Evolutionary conservation across 2,797 vertebrate genomes (phyloP).

Genomic region (Morelia viridis): DNA sequence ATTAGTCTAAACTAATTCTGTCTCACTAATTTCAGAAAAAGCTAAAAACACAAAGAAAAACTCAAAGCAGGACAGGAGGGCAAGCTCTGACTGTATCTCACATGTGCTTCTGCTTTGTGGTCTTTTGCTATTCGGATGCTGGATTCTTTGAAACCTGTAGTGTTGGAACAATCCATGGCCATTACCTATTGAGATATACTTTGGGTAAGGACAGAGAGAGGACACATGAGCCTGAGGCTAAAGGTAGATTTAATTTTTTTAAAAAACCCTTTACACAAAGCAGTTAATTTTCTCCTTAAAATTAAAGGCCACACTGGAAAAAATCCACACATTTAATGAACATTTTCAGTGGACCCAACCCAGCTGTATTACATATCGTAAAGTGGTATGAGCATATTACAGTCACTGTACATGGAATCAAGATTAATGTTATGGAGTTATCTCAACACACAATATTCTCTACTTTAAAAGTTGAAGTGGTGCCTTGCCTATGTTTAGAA

Average conservation of each 20-base stretch:
- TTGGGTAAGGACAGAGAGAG: not conserved
- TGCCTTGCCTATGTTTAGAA: not conserved
- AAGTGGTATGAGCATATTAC: not conserved
- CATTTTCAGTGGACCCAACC: not conserved
- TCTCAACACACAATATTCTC: not conserved
- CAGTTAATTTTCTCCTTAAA: not conserved
- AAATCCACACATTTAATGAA: not conserved
- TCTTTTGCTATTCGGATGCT: not conserved
- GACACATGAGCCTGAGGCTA: not conserved
- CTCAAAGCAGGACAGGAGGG: not conserved
- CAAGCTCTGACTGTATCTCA: not conserved
- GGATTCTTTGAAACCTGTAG: not conserved
- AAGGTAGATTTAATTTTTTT: not conserved
- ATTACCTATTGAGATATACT: not conserved
- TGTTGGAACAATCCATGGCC: not conserved
- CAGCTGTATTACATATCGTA: not conserved
- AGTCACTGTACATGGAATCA: not conserved
- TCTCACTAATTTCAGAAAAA: not conserved
- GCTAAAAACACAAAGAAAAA: not conserved
- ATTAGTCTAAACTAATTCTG: not conserved
- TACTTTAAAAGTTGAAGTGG: not conserved
- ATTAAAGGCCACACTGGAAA: not conserved
- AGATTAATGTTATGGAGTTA: not conserved
- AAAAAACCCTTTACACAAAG: not conserved
- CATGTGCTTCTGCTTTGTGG: not conserved